Evolutionary conservation across 1,140 invertebrate genomes (phyloP), one percentile per base, ranked within the genome.

Genomic region (Bactericera cockerelli): DNA sequence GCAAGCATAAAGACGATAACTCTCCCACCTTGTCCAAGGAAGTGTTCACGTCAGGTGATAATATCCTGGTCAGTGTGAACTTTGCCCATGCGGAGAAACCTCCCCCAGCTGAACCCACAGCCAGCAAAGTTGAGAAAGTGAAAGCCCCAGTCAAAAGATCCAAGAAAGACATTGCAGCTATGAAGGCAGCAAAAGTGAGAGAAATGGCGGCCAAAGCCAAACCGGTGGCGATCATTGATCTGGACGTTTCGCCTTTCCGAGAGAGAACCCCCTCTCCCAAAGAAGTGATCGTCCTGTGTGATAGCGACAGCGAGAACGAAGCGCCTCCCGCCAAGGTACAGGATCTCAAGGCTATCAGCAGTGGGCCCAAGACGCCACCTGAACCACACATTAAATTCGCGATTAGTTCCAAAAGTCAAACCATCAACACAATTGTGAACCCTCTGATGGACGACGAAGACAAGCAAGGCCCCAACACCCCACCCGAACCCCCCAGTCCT

Each of bases 21-120:
- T 76, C 76, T 0, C 77, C 79, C 0, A 73, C 77, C 2, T 85
- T 86, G 1, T 85, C 82, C 0, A 93, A 93, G 70, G 89, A 92
- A 72, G 87, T 93, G 0, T 92, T 91, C 67, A 86, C 89, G 0
- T 90, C 88, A 24, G 90, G 89, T 2, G 88, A 92, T 70, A 92
- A 91, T 67, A 93, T 93, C 58, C 75, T 92, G 26, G 88, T 93
- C 0, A 92, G 88, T 70, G 87, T 93, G 4, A 91, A 87, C 70
- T 93, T 93, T 69, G 86, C 53, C 58, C 59, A 49, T 57, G 61
- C 26, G 10, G 60, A 58, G 59, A 63, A 49, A 58, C 42, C 42
- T 13, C 38, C 13, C 39, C 56, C 56, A 28, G 33, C 26, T 28
- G 26, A 56, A 8, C 21, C 21, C 10, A 31, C 53, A 1, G 19